Percentiles rank a stretch among this genome's conserved stretches.
Conservation (phyloP, 92 coral and sea anemone genomes). For the Bergia sp. region DNA sequence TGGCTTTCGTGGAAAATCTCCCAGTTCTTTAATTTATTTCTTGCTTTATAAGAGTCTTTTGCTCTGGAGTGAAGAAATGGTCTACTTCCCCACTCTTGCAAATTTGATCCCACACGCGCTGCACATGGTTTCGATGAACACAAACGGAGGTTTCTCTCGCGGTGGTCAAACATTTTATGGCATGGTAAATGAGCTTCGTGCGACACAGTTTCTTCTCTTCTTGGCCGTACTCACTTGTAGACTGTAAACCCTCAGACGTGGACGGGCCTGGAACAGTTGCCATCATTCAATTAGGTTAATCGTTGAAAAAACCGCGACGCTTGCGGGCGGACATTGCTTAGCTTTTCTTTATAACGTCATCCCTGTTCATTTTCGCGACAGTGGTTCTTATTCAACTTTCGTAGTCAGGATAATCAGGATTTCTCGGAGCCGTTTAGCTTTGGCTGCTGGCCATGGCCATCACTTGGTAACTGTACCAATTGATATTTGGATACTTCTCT, state of each 20-base stretch:
- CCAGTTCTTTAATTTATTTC: slow-evolving; percentile 25
- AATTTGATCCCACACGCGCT: slow-evolving; percentile 34
- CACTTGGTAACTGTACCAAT: too few species aligned
- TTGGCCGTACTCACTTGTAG: slow-evolving; percentile 14
- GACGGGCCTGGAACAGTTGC: not conserved
- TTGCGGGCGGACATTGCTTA: too few species aligned
- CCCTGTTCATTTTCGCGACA: too few species aligned
- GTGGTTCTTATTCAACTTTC: too few species aligned
- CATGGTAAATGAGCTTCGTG: slow-evolving; percentile 1
- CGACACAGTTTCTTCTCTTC: slow-evolving; percentile 18
- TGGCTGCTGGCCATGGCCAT: too few species aligned
- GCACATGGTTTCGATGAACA: slow-evolving; percentile 47
- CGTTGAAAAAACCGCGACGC: too few species aligned
- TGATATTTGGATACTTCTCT: too few species aligned
- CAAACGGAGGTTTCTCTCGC: slow-evolving; percentile 33
- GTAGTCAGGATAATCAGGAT: too few species aligned
- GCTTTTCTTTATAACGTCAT: too few species aligned
- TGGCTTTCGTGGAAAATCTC: slow-evolving; percentile 24
- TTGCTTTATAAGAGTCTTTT: not conserved
- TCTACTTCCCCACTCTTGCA: slow-evolving; percentile 6
- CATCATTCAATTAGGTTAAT: not conserved
- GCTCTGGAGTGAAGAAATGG: too few species aligned
- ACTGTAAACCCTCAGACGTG: not conserved
- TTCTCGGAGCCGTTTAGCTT: too few species aligned
- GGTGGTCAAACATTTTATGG: slow-evolving; percentile 17